phyloP scores from a whole-genome alignment of 2,888 invertebrate genomes.

The Drosophila gaucha region DNA sequence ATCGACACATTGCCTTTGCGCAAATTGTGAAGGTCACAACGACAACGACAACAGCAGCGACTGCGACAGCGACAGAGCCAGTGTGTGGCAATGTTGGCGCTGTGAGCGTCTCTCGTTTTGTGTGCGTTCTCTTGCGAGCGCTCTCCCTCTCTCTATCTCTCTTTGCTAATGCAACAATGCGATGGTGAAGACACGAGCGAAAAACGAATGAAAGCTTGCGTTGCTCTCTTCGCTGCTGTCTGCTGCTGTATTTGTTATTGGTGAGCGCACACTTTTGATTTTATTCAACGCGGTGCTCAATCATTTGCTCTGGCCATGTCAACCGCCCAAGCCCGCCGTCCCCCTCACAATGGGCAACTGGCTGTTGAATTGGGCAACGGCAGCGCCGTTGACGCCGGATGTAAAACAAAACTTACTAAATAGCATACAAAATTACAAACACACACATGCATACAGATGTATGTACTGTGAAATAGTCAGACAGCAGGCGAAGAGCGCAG shows the following conservation, averaged over 20 bases:
- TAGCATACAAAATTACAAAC: slow-evolving; percentile 65
- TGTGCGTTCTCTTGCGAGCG: slow-evolving; percentile 1
- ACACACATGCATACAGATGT: slow-evolving; percentile 6
- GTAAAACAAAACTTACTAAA: slow-evolving; percentile 79
- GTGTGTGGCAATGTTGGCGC: slow-evolving; percentile 68
- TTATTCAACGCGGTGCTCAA: slow-evolving; percentile 57
- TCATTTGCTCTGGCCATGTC: slow-evolving; percentile 8
- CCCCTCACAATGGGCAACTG: slow-evolving; percentile 21
- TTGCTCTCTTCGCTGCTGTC: slow-evolving; percentile 50
- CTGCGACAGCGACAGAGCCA: slow-evolving; percentile 42
- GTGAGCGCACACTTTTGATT: slow-evolving; percentile 71
- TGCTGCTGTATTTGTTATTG: slow-evolving; percentile 19
- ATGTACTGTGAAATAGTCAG: slow-evolving; percentile 54
- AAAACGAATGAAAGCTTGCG: slow-evolving; percentile 61
- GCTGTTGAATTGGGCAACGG: slow-evolving; percentile 73
- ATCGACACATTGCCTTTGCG: slow-evolving; percentile 86
- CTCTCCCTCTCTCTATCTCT: slow-evolving; percentile 14
- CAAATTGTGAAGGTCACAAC: slow-evolving; percentile 86
- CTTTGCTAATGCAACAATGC: slow-evolving; percentile 62
- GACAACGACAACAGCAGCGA: slow-evolving; percentile 74
- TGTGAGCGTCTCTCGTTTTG: slow-evolving; percentile 33
- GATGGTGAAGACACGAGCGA: slow-evolving; percentile 43
- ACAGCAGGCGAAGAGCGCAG: slow-evolving; percentile 24
- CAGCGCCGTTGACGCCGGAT: slow-evolving; percentile 75
- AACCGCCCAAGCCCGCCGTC: neutral